Evolutionary conservation across 1,140 invertebrate genomes (phyloP).

Genomic region (Octopus bimaculoides): DNA sequence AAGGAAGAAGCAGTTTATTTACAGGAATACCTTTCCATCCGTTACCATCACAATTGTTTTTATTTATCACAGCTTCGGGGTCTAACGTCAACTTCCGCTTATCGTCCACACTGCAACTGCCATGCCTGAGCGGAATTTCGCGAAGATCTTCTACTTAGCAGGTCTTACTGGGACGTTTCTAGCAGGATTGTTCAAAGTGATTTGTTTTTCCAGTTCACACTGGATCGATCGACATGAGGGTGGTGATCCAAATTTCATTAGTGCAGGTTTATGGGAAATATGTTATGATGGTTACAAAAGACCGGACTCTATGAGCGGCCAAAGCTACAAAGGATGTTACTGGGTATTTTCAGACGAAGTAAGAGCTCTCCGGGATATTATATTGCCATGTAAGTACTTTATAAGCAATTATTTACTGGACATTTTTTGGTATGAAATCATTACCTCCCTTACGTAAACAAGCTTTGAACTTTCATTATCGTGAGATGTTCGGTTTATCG

Average conservation of each 20-base stretch:
- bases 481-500: too few species aligned
- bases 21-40: too few species aligned
- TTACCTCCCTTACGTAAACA: too few species aligned
- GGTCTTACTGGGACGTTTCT: neutral
- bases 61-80: too few species aligned
- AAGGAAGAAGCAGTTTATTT: too few species aligned
- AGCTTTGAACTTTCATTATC: too few species aligned
- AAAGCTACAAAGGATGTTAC: slow-evolving; percentile 85
- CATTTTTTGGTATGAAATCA: too few species aligned
- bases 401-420: neutral
- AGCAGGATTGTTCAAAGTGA: neutral
- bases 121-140: neutral
- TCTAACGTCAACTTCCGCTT: too few species aligned
- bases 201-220: neutral
- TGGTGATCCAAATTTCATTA: slow-evolving; percentile 61
- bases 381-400: slow-evolving; percentile 68
- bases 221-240: neutral
- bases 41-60: too few species aligned
- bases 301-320: slow-evolving; percentile 82
- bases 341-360: slow-evolving; percentile 87
- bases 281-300: slow-evolving; percentile 87
- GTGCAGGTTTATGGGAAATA: slow-evolving; percentile 93
- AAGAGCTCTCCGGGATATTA: slow-evolving; percentile 84
- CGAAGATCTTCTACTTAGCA: neutral
- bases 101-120: too few species aligned